Percentiles rank a stretch among this genome's conserved stretches.
These are phyloP conservation scores for Trichoplusia ni DNA, from an alignment of 1,140 invertebrate genomes.

Conservation along the genomic window DNA sequence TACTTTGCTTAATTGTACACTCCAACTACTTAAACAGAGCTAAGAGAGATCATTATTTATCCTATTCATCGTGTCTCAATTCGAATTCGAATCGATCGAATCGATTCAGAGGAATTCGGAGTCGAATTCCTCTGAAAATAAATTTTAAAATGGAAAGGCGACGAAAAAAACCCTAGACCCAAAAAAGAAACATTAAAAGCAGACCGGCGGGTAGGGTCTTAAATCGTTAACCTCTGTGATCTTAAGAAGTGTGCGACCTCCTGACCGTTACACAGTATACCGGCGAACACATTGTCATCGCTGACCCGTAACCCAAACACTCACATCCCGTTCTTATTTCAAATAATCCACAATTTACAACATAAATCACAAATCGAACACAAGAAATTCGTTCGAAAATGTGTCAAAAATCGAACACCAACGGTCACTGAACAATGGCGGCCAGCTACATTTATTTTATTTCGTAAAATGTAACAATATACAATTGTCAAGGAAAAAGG, in stretches of 20 bases:
- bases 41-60: too few species aligned
- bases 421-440: constrained; percentile 60
- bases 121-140: too few species aligned
- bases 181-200: neutral
- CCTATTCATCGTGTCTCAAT: too few species aligned
- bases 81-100: too few species aligned
- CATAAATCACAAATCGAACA: constrained; percentile 77
- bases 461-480: constrained; percentile 73
- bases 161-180: too few species aligned
- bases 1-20: too few species aligned
- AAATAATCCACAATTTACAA: constrained; percentile 56
- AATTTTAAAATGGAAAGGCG: too few species aligned
- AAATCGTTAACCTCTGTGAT: constrained; percentile 66
- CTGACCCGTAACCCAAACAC: constrained; percentile 75
- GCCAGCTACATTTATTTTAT: constrained; percentile 60
- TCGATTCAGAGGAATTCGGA: too few species aligned
- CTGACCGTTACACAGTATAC: constrained; percentile 68
- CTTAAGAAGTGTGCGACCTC: constrained; percentile 64
- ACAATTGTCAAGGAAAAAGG: constrained; percentile 77
- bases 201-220: neutral
- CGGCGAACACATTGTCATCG: constrained; percentile 54
- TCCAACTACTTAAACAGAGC: too few species aligned
- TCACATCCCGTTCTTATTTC: constrained; percentile 50
- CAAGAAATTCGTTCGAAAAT: constrained; percentile 69
- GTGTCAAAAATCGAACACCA: constrained; percentile 71